phyloP scores from a whole-genome alignment of 2,113 vertebrate genomes.

The Procavia capensis region DNA sequence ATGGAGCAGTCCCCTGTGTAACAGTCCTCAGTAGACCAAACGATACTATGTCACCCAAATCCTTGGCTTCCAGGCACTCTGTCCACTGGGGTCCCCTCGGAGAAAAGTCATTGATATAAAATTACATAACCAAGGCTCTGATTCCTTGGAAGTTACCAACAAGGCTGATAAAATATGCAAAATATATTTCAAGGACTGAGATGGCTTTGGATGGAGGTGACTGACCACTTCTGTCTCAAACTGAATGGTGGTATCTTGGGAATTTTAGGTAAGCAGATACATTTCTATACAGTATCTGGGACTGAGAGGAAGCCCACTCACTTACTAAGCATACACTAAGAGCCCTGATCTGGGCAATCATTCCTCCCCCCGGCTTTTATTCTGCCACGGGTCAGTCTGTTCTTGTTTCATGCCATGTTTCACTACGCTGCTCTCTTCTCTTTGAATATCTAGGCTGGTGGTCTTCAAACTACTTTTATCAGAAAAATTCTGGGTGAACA shows the following conservation, averaged over 20 bases:
- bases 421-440: neutral
- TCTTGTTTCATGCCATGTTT: neutral
- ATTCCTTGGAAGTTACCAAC: neutral
- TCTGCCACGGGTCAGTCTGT: too few species aligned
- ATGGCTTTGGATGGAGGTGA: neutral
- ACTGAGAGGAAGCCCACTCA: neutral
- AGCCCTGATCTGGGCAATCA: neutral
- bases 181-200: neutral
- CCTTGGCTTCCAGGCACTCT: neutral
- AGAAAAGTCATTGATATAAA: neutral
- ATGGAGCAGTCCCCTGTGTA: rapidly evolving
- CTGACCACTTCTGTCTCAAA: neutral
- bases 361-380: neutral
- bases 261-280: neutral
- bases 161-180: neutral
- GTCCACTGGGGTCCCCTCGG: neutral
- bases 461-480: neutral
- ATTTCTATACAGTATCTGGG: neutral
- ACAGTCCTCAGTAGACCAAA: neutral
- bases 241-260: neutral
- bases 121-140: neutral
- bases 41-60: rapidly evolving
- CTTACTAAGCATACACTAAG: neutral
- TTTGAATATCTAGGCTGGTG: too few species aligned
- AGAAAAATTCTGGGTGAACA: neutral